A percentile compares a stretch with the other conserved stretches of the same genome.
These are phyloP conservation scores for Gnathonemus longibarbis DNA, from an alignment of 2,113 vertebrate genomes.

Conservation along the genomic window DNA sequence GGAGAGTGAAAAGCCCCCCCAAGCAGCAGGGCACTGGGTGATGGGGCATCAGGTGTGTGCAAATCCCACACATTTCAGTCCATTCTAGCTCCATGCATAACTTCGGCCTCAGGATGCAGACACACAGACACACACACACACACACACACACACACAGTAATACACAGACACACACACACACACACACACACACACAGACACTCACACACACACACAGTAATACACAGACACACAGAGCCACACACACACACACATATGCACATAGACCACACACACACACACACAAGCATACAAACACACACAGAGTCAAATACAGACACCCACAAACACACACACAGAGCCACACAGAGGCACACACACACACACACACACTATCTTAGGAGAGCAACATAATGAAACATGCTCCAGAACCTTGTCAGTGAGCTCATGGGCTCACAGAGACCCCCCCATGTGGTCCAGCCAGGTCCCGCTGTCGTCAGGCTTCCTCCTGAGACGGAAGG, in stretches of 20 bases:
- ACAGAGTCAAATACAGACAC: not conserved
- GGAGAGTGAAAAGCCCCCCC: slow-evolving; percentile 36
- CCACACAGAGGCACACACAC: not conserved
- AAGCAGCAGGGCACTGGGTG: slow-evolving; percentile 41
- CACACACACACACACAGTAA: too few species aligned
- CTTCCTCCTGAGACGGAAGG: slow-evolving; percentile 29
- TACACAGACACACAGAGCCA: not conserved
- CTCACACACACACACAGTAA: not conserved
- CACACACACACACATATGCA: not conserved
- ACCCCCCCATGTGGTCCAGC: slow-evolving; percentile 28
- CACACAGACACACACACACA: slow-evolving; percentile 16
- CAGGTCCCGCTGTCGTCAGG: slow-evolving; percentile 24
- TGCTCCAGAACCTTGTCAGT: not conserved
- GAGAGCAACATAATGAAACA: not conserved
- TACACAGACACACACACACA: not conserved
- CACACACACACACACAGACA: not conserved
- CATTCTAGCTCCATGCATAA: slow-evolving; percentile 39
- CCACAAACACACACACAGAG: not conserved
- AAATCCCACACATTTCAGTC: slow-evolving; percentile 43
- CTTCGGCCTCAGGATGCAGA: slow-evolving; percentile 7
- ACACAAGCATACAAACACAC: too few species aligned
- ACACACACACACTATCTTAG: not conserved
- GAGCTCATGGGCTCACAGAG: not conserved
- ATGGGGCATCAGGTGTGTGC: slow-evolving; percentile 42
- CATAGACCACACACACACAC: too few species aligned